Evolutionary conservation across 2,888 invertebrate genomes (phyloP).

Genomic region (Ectemnius lituratus): DNA sequence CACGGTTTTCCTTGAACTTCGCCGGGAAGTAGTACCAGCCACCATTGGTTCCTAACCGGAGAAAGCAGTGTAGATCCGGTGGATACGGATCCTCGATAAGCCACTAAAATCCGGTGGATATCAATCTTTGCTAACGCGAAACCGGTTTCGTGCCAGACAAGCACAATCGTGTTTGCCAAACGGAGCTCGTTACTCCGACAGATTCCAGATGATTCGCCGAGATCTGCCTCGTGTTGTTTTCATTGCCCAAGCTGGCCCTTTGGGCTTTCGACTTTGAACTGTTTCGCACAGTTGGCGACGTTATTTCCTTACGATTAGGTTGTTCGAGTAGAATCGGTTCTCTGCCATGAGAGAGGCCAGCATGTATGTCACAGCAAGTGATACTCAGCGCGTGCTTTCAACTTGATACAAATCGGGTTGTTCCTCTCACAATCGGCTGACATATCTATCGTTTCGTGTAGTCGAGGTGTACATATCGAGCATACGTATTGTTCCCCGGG

Average conservation of each 20-base stretch:
- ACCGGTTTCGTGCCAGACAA: slow-evolving; percentile 50
- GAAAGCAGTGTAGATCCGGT: slow-evolving; percentile 8
- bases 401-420: slow-evolving; percentile 38
- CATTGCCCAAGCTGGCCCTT: too few species aligned
- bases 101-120: slow-evolving; percentile 34
- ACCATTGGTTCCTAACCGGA: not conserved
- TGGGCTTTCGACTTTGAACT: too few species aligned
- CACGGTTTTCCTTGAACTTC: slow-evolving; percentile 6
- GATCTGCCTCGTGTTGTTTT: too few species aligned
- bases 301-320: too few species aligned
- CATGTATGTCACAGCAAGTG: too few species aligned
- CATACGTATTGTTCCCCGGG: slow-evolving; percentile 17
- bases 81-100: slow-evolving; percentile 11
- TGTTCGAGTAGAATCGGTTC: too few species aligned
- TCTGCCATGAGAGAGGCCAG: too few species aligned
- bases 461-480: slow-evolving; percentile 45
- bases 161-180: slow-evolving; percentile 47
- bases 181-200: slow-evolving; percentile 36
- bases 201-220: not conserved
- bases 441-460: slow-evolving; percentile 19
- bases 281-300: too few species aligned
- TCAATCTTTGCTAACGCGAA: slow-evolving; percentile 35
- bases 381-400: too few species aligned
- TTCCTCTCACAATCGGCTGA: slow-evolving; percentile 49
- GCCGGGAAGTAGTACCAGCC: not conserved